Conservation (phyloP, 2,888 invertebrate species). For the Dicyrtoma fusca region DNA sequence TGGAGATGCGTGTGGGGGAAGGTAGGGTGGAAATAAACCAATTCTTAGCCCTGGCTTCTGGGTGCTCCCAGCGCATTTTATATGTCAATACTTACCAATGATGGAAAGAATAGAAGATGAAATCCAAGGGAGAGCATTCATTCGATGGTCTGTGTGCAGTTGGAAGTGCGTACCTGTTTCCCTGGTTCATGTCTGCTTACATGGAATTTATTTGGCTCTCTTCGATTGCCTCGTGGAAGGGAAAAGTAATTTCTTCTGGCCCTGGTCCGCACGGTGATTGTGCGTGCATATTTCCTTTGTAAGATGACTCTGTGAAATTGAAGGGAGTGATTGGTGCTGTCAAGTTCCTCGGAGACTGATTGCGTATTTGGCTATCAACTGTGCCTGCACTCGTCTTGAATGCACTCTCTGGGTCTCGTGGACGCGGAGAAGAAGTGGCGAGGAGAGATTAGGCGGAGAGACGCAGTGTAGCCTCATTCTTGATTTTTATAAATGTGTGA, state of each 20-base stretch:
- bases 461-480: not conserved
- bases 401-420: not conserved
- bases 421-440: not conserved
- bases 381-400: not conserved
- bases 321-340: not conserved
- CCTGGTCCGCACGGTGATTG: not conserved
- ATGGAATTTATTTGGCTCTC: conserved; percentile 7
- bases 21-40: too few species aligned
- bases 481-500: conserved; percentile 12
- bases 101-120: too few species aligned
- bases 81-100: too few species aligned
- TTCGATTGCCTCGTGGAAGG: conserved; percentile 1
- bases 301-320: not conserved
- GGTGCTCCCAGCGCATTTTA: too few species aligned
- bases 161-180: too few species aligned
- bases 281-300: not conserved
- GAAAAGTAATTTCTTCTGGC: conserved; percentile 21
- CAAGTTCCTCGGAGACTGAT: not conserved
- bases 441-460: not conserved
- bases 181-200: too few species aligned
- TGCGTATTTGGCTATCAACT: not conserved
- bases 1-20: not conserved
- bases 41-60: too few species aligned
- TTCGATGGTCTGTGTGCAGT: too few species aligned
- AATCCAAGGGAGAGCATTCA: too few species aligned